These are phyloP conservation scores for Aeoliscus strigatus DNA, from an alignment of 2,797 vertebrate genomes.

Conservation along the genomic window DNA sequence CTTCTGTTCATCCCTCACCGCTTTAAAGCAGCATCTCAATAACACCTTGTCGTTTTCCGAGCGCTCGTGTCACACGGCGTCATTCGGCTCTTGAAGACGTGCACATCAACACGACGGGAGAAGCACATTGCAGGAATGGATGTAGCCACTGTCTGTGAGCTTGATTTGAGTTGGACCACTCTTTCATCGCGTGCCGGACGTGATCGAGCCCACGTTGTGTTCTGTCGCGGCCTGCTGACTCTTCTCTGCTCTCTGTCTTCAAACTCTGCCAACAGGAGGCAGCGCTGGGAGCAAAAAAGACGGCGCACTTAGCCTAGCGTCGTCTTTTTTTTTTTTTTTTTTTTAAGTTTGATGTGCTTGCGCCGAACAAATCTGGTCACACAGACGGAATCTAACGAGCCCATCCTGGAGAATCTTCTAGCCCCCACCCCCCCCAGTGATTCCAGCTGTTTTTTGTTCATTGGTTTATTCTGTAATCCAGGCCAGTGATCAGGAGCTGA, in stretches of 20 bases:
- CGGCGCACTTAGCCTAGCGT: constrained; percentile 25
- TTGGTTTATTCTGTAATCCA: neutral
- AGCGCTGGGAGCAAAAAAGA: constrained; percentile 46
- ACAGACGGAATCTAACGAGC: constrained; percentile 10
- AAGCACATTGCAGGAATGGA: neutral
- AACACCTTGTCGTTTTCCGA: too few species aligned
- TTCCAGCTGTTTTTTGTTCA: constrained; percentile 5
- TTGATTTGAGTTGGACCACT: constrained; percentile 32
- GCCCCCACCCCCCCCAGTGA: constrained; percentile 19
- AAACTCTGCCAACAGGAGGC: constrained; percentile 23
- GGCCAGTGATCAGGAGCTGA: neutral
- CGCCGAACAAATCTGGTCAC: constrained; percentile 36
- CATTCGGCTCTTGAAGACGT: constrained; percentile 15
- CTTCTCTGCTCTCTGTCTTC: constrained; percentile 30
- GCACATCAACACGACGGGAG: constrained; percentile 8
- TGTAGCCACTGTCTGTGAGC: constrained; percentile 10
- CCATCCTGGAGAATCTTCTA: constrained; percentile 7
- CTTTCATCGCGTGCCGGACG: constrained; percentile 27
- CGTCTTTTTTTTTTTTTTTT: neutral
- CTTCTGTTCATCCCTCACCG: too few species aligned
- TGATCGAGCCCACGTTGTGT: constrained; percentile 21
- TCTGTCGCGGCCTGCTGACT: constrained; percentile 36
- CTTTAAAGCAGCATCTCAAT: too few species aligned
- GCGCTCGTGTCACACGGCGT: constrained; percentile 17
- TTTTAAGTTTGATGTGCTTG: constrained; percentile 3